Base-by-base conservation (phyloP, 2,113 vertebrate species). In the Aegotheles bennettii region DNA sequence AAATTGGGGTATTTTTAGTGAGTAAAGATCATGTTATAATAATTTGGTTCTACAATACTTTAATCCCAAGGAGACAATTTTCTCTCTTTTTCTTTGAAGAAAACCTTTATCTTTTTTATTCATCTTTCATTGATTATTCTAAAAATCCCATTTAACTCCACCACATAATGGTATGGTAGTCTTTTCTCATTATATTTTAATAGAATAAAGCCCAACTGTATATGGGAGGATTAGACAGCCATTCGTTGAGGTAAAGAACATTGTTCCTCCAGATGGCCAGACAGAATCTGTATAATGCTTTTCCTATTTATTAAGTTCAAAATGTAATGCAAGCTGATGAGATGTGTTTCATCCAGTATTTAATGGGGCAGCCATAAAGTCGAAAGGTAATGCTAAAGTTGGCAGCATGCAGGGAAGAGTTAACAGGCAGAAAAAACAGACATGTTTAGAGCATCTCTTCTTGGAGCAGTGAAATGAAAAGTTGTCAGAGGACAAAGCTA, bases 171-270 rank as follows among this genome's bases (percentile, higher is more conserved):
- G 84, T 92, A 96, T 29, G 91, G 91, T 61, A 94, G 80, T 80
- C 53, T 95, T 96, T 91, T 90, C 95, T 97, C 96, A 97, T 97
- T 98, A 96, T 90, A 84, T 96, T 97, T 97, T 97, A 97, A 98
- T 87, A 79, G 97, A 93, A 97, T 96, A 90, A 97, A 97, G 89
- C 73, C 94, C 80, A 95, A 69, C 88, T 64, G 28, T 80, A 86
- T 91, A 79, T 85, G 90, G 84, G 71, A 89, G 86, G 87, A 92
- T 90, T 93, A 91, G 89, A 91, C 35, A 93, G 61, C 69, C 70
- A 68, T 80, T 91, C 8, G 26, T 56, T 92, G 86, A 89, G 88
- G 74, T 94, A 87, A 95, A 96, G 92, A 87, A 96, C 80, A 77
- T 53, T 84, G 85, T 38, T 95, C 93, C 74, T 96, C 93, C 91